Conservation (phyloP, 1,140 invertebrate genomes). For the Tribolium castaneum region DNA sequence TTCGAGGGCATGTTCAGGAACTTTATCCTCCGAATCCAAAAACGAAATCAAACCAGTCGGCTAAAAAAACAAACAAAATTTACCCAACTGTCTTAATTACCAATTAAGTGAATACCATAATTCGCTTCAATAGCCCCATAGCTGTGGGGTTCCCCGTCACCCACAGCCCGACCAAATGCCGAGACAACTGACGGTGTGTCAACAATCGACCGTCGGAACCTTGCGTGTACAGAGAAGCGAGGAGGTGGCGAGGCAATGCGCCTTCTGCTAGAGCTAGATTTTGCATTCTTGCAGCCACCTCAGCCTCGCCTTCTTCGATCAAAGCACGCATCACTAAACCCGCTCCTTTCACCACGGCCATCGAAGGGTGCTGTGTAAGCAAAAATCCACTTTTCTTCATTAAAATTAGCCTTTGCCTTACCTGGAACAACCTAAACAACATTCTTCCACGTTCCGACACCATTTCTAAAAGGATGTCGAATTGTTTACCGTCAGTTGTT, state of each 20-base stretch:
- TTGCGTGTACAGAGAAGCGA: constrained; percentile 90
- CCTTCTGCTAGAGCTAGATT: constrained; percentile 95
- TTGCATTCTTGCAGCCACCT: constrained; percentile 95
- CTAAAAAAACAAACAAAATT: constrained; percentile 65
- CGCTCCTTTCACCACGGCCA: constrained; percentile 98
- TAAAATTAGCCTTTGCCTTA: constrained; percentile 57
- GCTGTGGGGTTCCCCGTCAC: constrained; percentile 94
- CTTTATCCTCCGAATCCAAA: constrained; percentile 88
- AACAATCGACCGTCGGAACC: constrained; percentile 81
- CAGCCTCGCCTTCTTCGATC: constrained; percentile 95
- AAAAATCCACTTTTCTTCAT: constrained; percentile 6
- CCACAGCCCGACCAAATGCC: constrained; percentile 98
- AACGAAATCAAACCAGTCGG: constrained; percentile 90
- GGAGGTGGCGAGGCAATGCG: constrained; percentile 93
- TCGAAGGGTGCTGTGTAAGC: constrained; percentile 84
- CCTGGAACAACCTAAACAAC: constrained; percentile 94
- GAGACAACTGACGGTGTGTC: constrained; percentile 90
- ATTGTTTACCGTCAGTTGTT: constrained; percentile 97
- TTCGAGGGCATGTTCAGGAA: constrained; percentile 79
- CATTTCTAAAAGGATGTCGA: constrained; percentile 94
- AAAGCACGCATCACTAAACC: constrained; percentile 97
- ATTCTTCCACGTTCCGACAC: constrained; percentile 91
- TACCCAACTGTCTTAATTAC: constrained; percentile 12
- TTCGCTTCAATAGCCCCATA: constrained; percentile 87
- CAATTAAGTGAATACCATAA: constrained; percentile 77